Conservation (phyloP, 1,140 invertebrate species). For the Caenorhabditis tropicalis region DNA sequence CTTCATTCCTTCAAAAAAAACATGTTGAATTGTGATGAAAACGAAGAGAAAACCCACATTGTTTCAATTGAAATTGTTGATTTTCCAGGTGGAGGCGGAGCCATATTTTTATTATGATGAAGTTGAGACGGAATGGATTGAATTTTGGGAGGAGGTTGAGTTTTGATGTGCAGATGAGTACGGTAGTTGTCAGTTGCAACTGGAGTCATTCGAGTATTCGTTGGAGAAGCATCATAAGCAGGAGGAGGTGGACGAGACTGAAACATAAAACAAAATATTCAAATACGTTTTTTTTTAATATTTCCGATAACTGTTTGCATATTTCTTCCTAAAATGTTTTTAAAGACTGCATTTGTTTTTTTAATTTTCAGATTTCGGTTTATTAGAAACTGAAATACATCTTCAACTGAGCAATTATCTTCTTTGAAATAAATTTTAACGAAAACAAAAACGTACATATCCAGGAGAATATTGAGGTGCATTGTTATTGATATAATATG, state of each 20-base stretch:
- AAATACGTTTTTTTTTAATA: neutral
- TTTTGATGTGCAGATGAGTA: slow-evolving; percentile 45
- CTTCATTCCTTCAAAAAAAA: slow-evolving; percentile 1
- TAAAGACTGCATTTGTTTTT: too few species aligned
- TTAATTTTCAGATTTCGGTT: too few species aligned
- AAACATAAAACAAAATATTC: neutral
- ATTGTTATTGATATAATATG: slow-evolving; percentile 33
- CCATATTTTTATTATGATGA: slow-evolving; percentile 18
- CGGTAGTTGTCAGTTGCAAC: slow-evolving; percentile 35
- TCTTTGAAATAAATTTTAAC: too few species aligned
- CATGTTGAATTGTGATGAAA: neutral
- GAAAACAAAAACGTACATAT: slow-evolving; percentile 19
- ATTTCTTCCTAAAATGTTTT: too few species aligned
- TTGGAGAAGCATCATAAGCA: neutral
- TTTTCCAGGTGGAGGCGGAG: slow-evolving; percentile 21
- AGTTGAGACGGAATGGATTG: neutral
- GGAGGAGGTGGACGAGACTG: slow-evolving; percentile 32
- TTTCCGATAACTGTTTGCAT: too few species aligned
- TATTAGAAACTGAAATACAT: too few species aligned
- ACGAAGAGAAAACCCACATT: neutral
- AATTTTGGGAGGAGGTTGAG: neutral
- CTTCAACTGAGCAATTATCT: too few species aligned
- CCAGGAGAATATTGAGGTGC: slow-evolving; percentile 12
- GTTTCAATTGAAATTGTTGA: slow-evolving; percentile 40
- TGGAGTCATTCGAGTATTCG: slow-evolving; percentile 35